Conservation (phyloP, 2,113 vertebrate genomes). For the Arenaria interpres region DNA sequence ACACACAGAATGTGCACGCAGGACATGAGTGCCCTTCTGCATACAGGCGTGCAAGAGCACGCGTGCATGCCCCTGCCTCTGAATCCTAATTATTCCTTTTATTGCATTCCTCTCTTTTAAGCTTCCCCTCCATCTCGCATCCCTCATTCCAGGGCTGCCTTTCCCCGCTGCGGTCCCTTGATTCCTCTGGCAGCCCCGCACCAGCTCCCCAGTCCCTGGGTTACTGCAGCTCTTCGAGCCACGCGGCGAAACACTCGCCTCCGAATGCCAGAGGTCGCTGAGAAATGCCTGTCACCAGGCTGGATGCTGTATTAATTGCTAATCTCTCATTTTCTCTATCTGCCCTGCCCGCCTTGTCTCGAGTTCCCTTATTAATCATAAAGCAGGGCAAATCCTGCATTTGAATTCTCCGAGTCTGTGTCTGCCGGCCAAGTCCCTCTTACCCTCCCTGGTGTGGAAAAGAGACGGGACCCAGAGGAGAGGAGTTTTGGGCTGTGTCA, state of each 20-base stretch:
- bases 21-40: background rate
- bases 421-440: background rate
- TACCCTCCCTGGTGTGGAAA: background rate
- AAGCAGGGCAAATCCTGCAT: background rate
- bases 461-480: background rate
- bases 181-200: background rate
- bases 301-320: conserved; percentile 9
- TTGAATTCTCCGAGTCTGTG: background rate
- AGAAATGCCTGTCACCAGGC: background rate
- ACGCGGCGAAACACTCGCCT: background rate
- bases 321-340: conserved; percentile 8
- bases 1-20: background rate
- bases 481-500: background rate
- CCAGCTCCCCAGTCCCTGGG: background rate
- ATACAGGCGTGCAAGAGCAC: background rate
- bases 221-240: background rate
- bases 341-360: conserved; percentile 6
- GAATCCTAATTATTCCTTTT: background rate
- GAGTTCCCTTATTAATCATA: background rate
- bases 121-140: background rate
- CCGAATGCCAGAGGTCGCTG: background rate
- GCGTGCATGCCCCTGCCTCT: background rate
- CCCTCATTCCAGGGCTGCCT: background rate
- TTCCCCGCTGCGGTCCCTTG: background rate
- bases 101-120: background rate